A percentile compares a stretch with the other conserved stretches of the same genome.
These are phyloP conservation scores for Sericinus montela DNA, from an alignment of 2,888 invertebrate species.

Conservation along the genomic window DNA sequence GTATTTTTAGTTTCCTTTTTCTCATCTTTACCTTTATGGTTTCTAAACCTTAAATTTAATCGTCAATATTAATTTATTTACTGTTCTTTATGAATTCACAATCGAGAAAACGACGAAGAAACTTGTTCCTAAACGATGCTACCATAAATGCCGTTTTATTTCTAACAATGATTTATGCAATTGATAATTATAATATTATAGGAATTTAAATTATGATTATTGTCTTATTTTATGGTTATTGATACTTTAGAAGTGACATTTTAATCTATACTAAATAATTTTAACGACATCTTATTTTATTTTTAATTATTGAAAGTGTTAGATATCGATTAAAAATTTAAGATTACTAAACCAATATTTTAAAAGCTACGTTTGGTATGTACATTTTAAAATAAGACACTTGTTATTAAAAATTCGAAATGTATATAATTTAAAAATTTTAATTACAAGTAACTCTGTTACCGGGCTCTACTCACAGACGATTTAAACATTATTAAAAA, in stretches of 20 bases:
- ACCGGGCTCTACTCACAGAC: too few relatives aligned
- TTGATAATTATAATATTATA: slow-evolving; percentile 6
- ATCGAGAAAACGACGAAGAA: background rate
- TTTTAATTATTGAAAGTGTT: background rate
- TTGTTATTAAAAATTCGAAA: too few relatives aligned
- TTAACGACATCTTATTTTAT: slow-evolving; percentile 9
- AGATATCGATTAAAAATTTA: too few relatives aligned
- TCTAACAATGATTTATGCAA: slow-evolving; percentile 12
- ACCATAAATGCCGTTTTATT: slow-evolving; percentile 3
- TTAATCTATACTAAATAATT: slow-evolving; percentile 12
- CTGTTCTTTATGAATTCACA: slow-evolving; percentile 9
- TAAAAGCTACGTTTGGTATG: too few relatives aligned
- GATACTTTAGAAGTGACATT: slow-evolving; percentile 6
- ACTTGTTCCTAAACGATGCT: slow-evolving; percentile 1
- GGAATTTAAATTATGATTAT: slow-evolving; percentile 3
- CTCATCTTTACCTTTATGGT: too few relatives aligned
- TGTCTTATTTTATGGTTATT: slow-evolving; percentile 5
- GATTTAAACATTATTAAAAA: too few relatives aligned
- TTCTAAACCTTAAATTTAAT: too few relatives aligned
- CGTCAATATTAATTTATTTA: background rate
- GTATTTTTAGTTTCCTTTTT: too few relatives aligned
- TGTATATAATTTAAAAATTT: too few relatives aligned
- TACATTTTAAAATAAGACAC: too few relatives aligned
- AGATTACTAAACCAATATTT: too few relatives aligned
- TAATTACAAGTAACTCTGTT: too few relatives aligned